Conservation (phyloP, 2,797 vertebrate species). For the Eurystomus glaucurus region DNA sequence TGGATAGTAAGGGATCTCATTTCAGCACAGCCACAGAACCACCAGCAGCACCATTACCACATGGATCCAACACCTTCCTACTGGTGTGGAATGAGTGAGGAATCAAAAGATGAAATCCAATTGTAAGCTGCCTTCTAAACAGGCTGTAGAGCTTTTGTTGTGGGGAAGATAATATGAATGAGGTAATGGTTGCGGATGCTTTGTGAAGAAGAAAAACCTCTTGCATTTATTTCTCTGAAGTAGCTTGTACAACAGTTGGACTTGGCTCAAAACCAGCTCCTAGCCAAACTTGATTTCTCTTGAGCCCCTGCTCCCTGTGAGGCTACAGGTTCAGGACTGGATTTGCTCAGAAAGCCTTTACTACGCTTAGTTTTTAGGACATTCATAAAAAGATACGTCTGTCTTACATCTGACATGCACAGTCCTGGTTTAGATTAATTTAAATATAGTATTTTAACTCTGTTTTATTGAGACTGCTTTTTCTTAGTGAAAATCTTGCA, state of each 20-base stretch:
- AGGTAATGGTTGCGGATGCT: neutral
- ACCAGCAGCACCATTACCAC: neutral
- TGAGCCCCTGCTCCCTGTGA: neutral
- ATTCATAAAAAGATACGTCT: neutral
- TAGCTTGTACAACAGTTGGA: neutral
- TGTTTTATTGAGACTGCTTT: neutral
- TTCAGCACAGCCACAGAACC: neutral
- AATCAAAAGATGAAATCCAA: neutral
- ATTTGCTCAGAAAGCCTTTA: neutral
- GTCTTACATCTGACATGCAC: neutral
- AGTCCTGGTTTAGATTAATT: neutral
- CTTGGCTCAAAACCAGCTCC: neutral
- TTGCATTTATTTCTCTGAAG: neutral
- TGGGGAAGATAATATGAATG: neutral
- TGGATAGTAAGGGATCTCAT: neutral
- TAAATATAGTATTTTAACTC: neutral
- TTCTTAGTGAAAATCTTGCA: neutral
- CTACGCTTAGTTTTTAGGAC: neutral
- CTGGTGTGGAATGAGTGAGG: fast-evolving
- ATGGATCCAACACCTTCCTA: fast-evolving
- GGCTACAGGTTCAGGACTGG: neutral
- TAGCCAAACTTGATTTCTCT: neutral
- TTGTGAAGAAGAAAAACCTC: neutral
- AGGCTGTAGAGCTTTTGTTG: neutral
- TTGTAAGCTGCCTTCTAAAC: neutral